Percentiles rank a stretch among this genome's conserved stretches.
Evolutionary conservation across 2,113 vertebrate species (phyloP).

Genomic region (Poeciliopsis retropinna): DNA sequence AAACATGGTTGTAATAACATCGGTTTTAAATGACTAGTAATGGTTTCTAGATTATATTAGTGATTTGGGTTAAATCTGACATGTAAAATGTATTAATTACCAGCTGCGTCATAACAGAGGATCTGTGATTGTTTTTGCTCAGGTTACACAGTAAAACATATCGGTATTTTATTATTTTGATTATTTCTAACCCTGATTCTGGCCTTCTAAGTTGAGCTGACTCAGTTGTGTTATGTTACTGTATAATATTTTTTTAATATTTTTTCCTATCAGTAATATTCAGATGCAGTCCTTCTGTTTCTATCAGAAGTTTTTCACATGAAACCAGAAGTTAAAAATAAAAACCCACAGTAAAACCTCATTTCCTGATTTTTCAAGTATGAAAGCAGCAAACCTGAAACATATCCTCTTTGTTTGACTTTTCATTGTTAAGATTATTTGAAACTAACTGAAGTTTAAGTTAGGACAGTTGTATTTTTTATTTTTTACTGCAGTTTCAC

Average conservation of each 20-base stretch:
- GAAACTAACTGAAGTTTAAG: too few species aligned
- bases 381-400: too few species aligned
- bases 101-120: not conserved
- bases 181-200: not conserved
- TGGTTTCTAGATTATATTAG: not conserved
- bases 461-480: not conserved
- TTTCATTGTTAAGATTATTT: too few species aligned
- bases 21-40: not conserved
- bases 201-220: conserved; percentile 27
- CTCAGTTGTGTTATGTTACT: not conserved
- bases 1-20: not conserved
- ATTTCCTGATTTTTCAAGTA: too few species aligned
- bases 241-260: too few species aligned
- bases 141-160: not conserved
- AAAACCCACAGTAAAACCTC: too few species aligned
- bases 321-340: too few species aligned
- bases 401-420: too few species aligned
- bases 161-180: not conserved
- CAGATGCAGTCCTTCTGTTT: too few species aligned
- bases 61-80: not conserved
- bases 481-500: not conserved
- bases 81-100: not conserved
- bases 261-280: not conserved
- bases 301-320: too few species aligned
- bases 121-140: too few species aligned